Evolutionary conservation across 2,888 invertebrate species (phyloP).

Genomic region (Cheilosia vernalis): DNA sequence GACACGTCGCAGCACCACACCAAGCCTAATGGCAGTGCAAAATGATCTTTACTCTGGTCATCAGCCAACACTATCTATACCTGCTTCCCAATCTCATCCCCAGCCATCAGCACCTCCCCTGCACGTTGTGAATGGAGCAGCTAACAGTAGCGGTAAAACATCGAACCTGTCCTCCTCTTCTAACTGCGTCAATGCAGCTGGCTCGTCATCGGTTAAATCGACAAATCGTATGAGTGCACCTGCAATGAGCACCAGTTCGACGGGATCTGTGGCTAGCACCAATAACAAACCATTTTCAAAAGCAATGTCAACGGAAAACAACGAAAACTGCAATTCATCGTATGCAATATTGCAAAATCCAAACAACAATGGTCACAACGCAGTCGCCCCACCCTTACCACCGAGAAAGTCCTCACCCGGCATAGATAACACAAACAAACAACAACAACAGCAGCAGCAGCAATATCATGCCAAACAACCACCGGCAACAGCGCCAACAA

Average conservation of each 20-base stretch:
- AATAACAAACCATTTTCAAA: conserved; percentile 77
- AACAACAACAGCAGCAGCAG: conserved; percentile 70
- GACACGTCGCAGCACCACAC: conserved; percentile 83
- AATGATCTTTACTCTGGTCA: conserved; percentile 82
- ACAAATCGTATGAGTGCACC: conserved; percentile 83
- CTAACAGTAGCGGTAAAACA: conserved; percentile 37
- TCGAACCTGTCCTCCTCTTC: conserved; percentile 61
- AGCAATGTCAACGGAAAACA: conserved; percentile 78
- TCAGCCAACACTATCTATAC: conserved; percentile 78
- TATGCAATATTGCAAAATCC: conserved; percentile 82
- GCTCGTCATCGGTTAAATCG: conserved; percentile 76
- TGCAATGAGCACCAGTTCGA: conserved; percentile 78
- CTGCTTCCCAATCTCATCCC: conserved; percentile 76
- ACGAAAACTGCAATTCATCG: conserved; percentile 79
- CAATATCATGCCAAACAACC: conserved; percentile 72
- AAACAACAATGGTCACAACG: conserved; percentile 71
- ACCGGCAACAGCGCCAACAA: conserved; percentile 55
- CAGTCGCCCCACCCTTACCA: conserved; percentile 85
- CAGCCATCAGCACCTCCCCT: conserved; percentile 80
- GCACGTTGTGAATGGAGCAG: conserved; percentile 77
- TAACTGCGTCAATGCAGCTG: conserved; percentile 53
- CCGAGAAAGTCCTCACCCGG: conserved; percentile 85
- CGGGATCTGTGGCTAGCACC: conserved; percentile 76
- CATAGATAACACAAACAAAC: conserved; percentile 79
- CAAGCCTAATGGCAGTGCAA: conserved; percentile 82